These are phyloP conservation scores for Volucella zonaria DNA, from an alignment of 2,888 invertebrate genomes.

Conservation along the genomic window DNA sequence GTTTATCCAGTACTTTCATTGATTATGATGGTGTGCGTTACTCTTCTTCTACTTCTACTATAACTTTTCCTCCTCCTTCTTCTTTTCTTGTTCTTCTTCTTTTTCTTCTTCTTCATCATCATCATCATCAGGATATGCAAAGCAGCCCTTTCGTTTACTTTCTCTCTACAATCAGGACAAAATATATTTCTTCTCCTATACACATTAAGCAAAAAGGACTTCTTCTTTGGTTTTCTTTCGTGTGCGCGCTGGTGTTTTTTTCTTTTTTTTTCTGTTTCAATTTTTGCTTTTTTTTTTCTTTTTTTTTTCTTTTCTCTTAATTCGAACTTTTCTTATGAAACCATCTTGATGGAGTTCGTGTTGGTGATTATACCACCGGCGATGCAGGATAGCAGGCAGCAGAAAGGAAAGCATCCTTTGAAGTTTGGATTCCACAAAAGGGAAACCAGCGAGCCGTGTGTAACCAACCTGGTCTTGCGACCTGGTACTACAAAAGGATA, in stretches of 20 bases:
- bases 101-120: conserved; percentile 37
- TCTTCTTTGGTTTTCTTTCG: conserved; percentile 35
- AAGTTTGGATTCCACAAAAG: conserved; percentile 61
- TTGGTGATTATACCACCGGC: conserved; percentile 71
- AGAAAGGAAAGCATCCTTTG: conserved; percentile 67
- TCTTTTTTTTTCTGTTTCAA: conserved; percentile 28
- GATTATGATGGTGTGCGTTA: conserved; percentile 73
- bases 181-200: conserved; percentile 67
- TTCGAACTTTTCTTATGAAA: conserved; percentile 73
- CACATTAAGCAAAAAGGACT: conserved; percentile 70
- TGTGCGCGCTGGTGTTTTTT: conserved; percentile 50
- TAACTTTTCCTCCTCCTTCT: background rate
- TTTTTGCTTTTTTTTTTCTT: conserved; percentile 53
- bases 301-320: conserved; percentile 65
- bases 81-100: conserved; percentile 23
- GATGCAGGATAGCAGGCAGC: conserved; percentile 49
- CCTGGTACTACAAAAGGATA: conserved; percentile 64
- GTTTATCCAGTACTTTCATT: conserved; percentile 66
- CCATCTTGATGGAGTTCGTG: conserved; percentile 73
- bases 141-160: conserved; percentile 74
- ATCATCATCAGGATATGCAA: conserved; percentile 73
- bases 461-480: conserved; percentile 71
- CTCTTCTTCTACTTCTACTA: conserved; percentile 13
- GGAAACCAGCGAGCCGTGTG: conserved; percentile 64
- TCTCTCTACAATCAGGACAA: conserved; percentile 71